Base-by-base conservation (phyloP, 2,797 vertebrate genomes). In the Cynopterus sphinx region DNA sequence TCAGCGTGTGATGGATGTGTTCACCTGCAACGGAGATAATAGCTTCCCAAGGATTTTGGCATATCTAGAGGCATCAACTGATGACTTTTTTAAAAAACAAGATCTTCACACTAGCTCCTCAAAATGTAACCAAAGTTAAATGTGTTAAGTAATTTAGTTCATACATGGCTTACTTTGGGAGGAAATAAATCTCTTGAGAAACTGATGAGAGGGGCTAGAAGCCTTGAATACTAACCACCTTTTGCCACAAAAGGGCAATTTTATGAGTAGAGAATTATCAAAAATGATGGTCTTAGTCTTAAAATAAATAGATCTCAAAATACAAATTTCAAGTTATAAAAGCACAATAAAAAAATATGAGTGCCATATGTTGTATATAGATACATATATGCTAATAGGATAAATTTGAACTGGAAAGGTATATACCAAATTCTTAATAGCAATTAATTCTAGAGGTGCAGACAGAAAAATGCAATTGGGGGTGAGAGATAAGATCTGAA, bases 101-200 rank as follows among this genome's bases (percentile, higher is more conserved):
- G 6, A 31, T 70, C 36, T 70, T 95, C 26, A 81, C 21, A 26
- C 3, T 24, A 11, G 59, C 36, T 57, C 90, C 6, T 90, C 39
- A 83, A 90, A 91, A 78, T 73, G 24, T 70, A 65, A 87, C 67
- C 33, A 88, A 82, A 82, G 7, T 41, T 88, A 96, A 5, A 77
- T 13, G 31, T 12, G 46, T 61, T 92, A 94, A 31, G 33, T 13
- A 68, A 7, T 77, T 91, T 79, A 67, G 24, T 74, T 86, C 61
- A 85, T 71, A 43, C 36, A 77, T 55, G 71, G 36, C 13, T 93
- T 24, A 96, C 67, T 94, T 79, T 15, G 51, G 59, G 10, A 83
- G 73, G 91, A 88, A 96, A 43, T 2, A 53, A 49, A 36, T 71
- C 61, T 82, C 49, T 43, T 49, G 43, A 85, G 39, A 90, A 84